phyloP scores from a whole-genome alignment of 2,888 invertebrate species.

The Anodontia alba region DNA sequence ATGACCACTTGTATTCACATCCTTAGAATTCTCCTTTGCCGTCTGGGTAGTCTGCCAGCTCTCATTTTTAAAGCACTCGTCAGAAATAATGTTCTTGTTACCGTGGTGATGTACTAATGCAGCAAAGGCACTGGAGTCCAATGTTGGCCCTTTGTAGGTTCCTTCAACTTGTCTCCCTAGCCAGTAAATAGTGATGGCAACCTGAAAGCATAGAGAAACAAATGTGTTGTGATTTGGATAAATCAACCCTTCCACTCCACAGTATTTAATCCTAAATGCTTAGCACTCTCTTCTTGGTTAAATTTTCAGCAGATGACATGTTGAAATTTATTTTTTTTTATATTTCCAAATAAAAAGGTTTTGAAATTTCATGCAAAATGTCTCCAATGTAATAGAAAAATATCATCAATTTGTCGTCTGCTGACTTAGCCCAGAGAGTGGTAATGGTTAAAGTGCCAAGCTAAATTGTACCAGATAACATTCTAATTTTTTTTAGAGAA shows the following conservation, averaged over 20 bases:
- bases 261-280: neutral
- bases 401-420: too few species aligned
- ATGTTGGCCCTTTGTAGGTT: conserved; percentile 78
- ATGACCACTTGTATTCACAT: conserved; percentile 32
- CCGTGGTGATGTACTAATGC: conserved; percentile 78
- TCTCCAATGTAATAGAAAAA: too few species aligned
- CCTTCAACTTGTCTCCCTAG: conserved; percentile 75
- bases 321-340: too few species aligned
- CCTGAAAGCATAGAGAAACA: conserved; percentile 70
- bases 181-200: conserved; percentile 83
- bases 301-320: too few species aligned
- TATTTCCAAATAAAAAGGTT: too few species aligned
- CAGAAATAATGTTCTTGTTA: conserved; percentile 68
- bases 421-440: too few species aligned
- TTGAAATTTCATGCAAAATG: too few species aligned
- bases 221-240: too few species aligned
- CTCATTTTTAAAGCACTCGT: conserved; percentile 65
- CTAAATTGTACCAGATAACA: too few species aligned
- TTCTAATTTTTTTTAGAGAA: too few species aligned
- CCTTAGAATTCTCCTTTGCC: neutral
- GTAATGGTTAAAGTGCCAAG: too few species aligned
- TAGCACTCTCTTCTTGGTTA: neutral
- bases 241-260: neutral
- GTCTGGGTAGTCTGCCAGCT: conserved; percentile 66
- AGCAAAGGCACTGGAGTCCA: conserved; percentile 82